A percentile compares a stretch with the other conserved stretches of the same genome.
Conservation (phyloP, 2,113 vertebrate genomes). For the Tupaia chinensis region DNA sequence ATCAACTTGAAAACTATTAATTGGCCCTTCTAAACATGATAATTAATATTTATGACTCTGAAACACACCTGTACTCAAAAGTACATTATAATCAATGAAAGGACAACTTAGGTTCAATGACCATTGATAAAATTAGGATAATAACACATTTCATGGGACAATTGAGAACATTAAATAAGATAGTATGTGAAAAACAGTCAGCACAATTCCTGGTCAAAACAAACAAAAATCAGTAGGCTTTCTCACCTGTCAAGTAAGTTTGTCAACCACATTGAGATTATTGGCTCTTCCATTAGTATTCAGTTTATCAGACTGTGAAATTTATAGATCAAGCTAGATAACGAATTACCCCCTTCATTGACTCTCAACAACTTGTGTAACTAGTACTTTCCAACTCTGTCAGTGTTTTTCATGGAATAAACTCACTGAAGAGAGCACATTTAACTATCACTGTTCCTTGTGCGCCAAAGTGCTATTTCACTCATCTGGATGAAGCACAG, state of each 20-base stretch:
- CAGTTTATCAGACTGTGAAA: not conserved
- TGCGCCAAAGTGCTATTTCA: not conserved
- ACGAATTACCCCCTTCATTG: not conserved
- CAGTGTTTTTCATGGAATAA: not conserved
- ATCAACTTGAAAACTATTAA: constrained; percentile 14
- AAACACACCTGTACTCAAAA: not conserved
- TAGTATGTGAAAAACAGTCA: not conserved
- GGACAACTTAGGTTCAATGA: not conserved
- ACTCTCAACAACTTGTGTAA: not conserved
- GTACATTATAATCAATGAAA: constrained; percentile 12
- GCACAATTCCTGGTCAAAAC: no score
- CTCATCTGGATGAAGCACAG: not conserved
- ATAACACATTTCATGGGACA: not conserved
- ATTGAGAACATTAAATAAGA: not conserved
- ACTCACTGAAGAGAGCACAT: not conserved
- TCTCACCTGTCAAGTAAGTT: no score
- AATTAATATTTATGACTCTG: not conserved
- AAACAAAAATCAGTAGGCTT: not conserved
- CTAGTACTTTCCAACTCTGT: not conserved
- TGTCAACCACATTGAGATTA: not conserved
- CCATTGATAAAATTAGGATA: not conserved
- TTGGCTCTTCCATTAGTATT: constrained; percentile 8
- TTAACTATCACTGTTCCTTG: not conserved
- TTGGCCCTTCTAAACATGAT: not conserved
- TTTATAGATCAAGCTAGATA: not conserved